A percentile compares a stretch with the other conserved stretches of the same genome.
These are phyloP conservation scores for Rutpela maculata DNA, from an alignment of 2,888 invertebrate species.

Conservation along the genomic window DNA sequence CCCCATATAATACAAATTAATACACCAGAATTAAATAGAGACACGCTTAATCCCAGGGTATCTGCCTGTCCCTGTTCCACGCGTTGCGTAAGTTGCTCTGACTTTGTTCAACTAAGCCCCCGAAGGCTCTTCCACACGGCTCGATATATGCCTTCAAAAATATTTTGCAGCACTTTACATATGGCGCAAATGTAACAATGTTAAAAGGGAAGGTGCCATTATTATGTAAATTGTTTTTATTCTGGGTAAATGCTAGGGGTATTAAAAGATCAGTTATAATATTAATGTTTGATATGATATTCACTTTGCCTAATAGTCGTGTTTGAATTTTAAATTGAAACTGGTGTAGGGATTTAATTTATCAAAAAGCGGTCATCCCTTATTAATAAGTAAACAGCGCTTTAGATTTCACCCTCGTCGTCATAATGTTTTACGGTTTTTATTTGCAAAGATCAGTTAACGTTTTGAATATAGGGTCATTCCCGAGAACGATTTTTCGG, in stretches of 20 bases:
- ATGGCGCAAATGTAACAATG: conserved; percentile 66
- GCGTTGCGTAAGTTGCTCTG: conserved; percentile 22
- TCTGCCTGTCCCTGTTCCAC: conserved; percentile 46
- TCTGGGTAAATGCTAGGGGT: conserved; percentile 43
- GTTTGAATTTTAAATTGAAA: conserved; percentile 16
- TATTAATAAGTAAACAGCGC: background rate
- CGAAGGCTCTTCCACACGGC: conserved; percentile 21
- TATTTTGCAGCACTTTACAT: conserved; percentile 69
- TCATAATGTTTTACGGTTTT: too few relatives aligned
- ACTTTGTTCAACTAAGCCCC: conserved; percentile 44
- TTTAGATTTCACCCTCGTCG: background rate
- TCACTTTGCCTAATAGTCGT: conserved; percentile 29
- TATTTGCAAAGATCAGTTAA: too few relatives aligned
- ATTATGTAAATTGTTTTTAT: conserved; percentile 62
- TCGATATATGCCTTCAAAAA: conserved; percentile 57
- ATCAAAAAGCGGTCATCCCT: background rate
- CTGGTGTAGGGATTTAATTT: background rate
- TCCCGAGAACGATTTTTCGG: too few relatives aligned
- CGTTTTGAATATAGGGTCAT: too few relatives aligned
- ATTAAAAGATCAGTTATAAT: conserved; percentile 46
- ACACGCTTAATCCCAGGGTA: conserved; percentile 68
- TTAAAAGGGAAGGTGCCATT: conserved; percentile 61
- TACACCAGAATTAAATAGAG: conserved; percentile 72
- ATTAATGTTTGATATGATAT: conserved; percentile 51
- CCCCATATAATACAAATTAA: conserved; percentile 73